Percentiles rank a stretch among this genome's conserved stretches.
These are phyloP conservation scores for Nematopogon swammerdamellus DNA, from an alignment of 2,888 invertebrate species.

Conservation along the genomic window DNA sequence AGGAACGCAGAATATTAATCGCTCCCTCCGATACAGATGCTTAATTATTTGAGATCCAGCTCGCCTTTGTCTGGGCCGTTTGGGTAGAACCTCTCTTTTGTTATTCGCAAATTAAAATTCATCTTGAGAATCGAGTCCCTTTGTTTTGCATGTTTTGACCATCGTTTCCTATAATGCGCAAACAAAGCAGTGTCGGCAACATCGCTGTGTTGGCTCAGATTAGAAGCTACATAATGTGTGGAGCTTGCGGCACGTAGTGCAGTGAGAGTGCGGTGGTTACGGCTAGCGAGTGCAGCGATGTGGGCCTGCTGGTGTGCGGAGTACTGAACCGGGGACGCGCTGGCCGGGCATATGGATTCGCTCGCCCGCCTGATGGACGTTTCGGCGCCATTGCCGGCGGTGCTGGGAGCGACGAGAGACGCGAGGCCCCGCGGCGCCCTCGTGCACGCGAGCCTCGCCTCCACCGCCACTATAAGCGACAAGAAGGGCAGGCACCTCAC, in stretches of 20 bases:
- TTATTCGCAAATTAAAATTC: not conserved
- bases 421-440: conserved; percentile 66
- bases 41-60: not conserved
- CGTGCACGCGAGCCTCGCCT: conserved; percentile 73
- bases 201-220: too few species aligned
- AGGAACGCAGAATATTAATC: not conserved
- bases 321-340: too few species aligned
- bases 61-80: not conserved
- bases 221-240: too few species aligned
- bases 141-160: not conserved
- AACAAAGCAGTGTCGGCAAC: too few species aligned
- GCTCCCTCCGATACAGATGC: not conserved
- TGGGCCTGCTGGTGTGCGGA: too few species aligned
- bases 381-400: conserved; percentile 63
- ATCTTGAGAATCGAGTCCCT: not conserved
- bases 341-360: conserved; percentile 64
- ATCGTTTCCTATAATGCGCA: not conserved
- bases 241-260: too few species aligned
- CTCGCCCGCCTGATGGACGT: conserved; percentile 76
- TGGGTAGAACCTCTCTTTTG: not conserved
- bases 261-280: too few species aligned
- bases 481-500: conserved; percentile 80
- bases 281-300: too few species aligned
- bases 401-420: conserved; percentile 50
- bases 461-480: conserved; percentile 64